Base-by-base conservation (phyloP, 1,140 invertebrate species). In the Drosophila kurseongensis region DNA sequence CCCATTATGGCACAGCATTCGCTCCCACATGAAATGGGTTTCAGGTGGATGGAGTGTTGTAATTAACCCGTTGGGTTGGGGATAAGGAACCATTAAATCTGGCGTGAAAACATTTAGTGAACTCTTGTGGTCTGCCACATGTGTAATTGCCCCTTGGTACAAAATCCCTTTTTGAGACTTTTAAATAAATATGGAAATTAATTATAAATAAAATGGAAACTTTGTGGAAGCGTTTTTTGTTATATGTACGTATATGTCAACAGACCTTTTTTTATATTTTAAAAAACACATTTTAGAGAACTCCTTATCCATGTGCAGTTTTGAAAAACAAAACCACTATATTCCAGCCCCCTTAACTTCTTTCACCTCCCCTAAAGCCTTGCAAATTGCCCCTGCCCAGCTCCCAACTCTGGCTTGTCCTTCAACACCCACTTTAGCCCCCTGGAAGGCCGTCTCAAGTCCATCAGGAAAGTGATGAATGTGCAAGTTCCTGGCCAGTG, bases 401-500 rank as follows among this genome's bases (percentile, higher is more conserved):
- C 10, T 42, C 13, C 63, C 58, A 47, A 29, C 16, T 13, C 38
- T 16, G 4, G 3, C n/a, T 2, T 1, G n/a, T 29, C 13, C 27
- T 6, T 29, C 47, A 7, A 1, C 5, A 14, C 4, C 14, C 41
- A 14, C 16, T 55, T 23, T 29, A 27, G 7, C 6, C 63, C 29
- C 29, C 57, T 36, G 45, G 36, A 8, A 18, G 23, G 16, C 66
- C 12, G 55, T 62, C 59, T 65, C 36, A 56, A 59, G 80, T 84
- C 61, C 85, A 80, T 90, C 84, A 80, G 65, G 67, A 71, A 85
- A 90, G 85, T 89, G 84, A 89, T 89, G 84, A 89, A 89, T 89
- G 84, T 89, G 85, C 85, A 90, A 89, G 85, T 89, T 89, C 85
- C 84, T 76, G 71, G 63, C 36, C 41, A 54, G 54, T 45, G 68